A percentile compares a stretch with the other conserved stretches of the same genome.
These are phyloP conservation scores for Peromyscus aztecus DNA, from an alignment of 2,797 vertebrate species.

Conservation along the genomic window DNA sequence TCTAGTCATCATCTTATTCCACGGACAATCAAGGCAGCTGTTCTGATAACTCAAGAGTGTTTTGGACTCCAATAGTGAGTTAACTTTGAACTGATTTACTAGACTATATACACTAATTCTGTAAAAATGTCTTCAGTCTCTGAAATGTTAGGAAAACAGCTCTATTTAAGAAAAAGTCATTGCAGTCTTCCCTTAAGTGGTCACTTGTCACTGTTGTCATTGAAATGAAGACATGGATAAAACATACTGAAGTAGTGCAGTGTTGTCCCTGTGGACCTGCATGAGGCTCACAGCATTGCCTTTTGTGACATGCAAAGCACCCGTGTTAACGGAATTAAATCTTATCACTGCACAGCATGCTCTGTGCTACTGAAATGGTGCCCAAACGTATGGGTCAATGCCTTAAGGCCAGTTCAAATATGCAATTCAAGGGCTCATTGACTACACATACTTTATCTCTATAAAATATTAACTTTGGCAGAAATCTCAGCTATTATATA, in stretches of 20 bases:
- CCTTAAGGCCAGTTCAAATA: not conserved
- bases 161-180: slow-evolving; percentile 28
- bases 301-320: not conserved
- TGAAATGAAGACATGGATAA: not conserved
- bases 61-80: not conserved
- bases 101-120: not conserved
- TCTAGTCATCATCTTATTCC: not conserved
- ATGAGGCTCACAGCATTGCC: not conserved
- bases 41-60: not conserved
- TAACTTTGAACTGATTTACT: slow-evolving; percentile 28
- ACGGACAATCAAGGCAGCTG: not conserved
- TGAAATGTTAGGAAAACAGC: not conserved
- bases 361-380: not conserved
- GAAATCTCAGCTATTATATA: not conserved
- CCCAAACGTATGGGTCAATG: not conserved
- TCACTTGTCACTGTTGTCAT: not conserved
- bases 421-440: not conserved
- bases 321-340: not conserved
- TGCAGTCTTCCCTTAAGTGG: not conserved
- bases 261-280: not conserved
- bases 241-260: not conserved
- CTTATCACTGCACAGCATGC: not conserved
- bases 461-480: not conserved
- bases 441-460: not conserved
- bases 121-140: not conserved